A percentile compares a stretch with the other conserved stretches of the same genome.
Evolutionary conservation across 1,140 invertebrate species (phyloP).

Genomic region (Brachionus angularis): DNA sequence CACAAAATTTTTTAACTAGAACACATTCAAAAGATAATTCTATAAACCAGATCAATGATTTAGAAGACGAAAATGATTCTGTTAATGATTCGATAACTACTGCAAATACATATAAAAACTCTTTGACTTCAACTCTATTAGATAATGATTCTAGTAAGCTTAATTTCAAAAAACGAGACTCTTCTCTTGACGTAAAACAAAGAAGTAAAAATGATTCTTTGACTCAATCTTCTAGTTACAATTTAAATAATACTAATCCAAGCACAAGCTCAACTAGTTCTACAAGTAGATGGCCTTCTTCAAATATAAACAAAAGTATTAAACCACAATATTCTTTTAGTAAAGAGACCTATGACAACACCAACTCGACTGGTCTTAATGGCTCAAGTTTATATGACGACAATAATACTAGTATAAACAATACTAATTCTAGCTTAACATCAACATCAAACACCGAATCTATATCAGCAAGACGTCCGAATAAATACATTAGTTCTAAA

Average conservation of each 20-base stretch:
- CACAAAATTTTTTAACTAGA: background rate
- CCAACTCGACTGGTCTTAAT: too few relatives aligned
- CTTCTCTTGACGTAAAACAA: background rate
- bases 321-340: too few relatives aligned
- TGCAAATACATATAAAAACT: constrained; percentile 8
- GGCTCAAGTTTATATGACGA: background rate
- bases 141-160: too few relatives aligned
- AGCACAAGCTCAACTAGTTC: too few relatives aligned
- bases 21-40: constrained; percentile 29
- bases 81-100: background rate
- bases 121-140: background rate
- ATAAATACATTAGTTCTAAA: constrained; percentile 32
- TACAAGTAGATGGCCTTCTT: background rate
- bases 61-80: background rate
- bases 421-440: too few relatives aligned
- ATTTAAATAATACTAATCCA: too few relatives aligned
- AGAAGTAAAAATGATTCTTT: background rate
- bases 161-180: constrained; percentile 20
- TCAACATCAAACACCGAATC: background rate
- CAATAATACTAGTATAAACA: too few relatives aligned
- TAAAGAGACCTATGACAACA: constrained; percentile 27
- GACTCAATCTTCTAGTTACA: too few relatives aligned
- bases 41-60: background rate
- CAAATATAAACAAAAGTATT: background rate
- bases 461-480: background rate